phyloP scores from a whole-genome alignment of 2,113 vertebrate genomes.

The Catharus fuscescens region DNA sequence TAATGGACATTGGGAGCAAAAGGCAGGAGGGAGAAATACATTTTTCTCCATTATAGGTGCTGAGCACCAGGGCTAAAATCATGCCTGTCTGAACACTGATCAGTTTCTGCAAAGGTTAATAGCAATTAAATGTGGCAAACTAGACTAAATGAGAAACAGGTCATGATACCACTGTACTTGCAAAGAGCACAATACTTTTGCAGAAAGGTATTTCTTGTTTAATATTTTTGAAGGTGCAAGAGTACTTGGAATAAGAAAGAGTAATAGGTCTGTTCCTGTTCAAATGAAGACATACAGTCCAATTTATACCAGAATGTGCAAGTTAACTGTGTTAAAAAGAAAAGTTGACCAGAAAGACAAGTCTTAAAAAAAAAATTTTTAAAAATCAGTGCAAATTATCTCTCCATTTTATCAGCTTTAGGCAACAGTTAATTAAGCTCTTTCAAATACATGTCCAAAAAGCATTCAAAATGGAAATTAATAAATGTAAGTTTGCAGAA shows the following conservation, averaged over 20 bases:
- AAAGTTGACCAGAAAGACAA: background rate
- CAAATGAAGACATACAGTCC: background rate
- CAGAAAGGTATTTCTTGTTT: constrained; percentile 72
- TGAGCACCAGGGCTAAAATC: constrained; percentile 82
- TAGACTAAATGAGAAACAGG: constrained; percentile 84
- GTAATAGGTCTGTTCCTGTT: constrained; percentile 19
- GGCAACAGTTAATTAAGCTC: background rate
- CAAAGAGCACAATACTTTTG: constrained; percentile 77
- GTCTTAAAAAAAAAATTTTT: background rate
- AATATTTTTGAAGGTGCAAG: constrained; percentile 52
- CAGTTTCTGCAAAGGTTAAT: constrained; percentile 88
- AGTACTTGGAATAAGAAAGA: constrained; percentile 21
- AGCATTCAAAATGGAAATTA: background rate
- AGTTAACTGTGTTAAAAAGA: background rate
- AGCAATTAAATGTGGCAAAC: constrained; percentile 88
- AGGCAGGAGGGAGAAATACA: constrained; percentile 77
- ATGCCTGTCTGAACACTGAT: constrained; percentile 86
- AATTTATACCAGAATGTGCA: background rate
- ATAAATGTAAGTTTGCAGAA: background rate
- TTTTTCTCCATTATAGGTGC: constrained; percentile 80
- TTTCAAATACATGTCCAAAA: background rate
- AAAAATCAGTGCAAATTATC: background rate
- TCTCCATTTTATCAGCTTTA: background rate
- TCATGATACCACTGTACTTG: constrained; percentile 81
- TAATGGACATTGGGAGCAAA: constrained; percentile 79